These are phyloP conservation scores for Eupithecia vulgata DNA, from an alignment of 2,888 invertebrate genomes.

Conservation along the genomic window DNA sequence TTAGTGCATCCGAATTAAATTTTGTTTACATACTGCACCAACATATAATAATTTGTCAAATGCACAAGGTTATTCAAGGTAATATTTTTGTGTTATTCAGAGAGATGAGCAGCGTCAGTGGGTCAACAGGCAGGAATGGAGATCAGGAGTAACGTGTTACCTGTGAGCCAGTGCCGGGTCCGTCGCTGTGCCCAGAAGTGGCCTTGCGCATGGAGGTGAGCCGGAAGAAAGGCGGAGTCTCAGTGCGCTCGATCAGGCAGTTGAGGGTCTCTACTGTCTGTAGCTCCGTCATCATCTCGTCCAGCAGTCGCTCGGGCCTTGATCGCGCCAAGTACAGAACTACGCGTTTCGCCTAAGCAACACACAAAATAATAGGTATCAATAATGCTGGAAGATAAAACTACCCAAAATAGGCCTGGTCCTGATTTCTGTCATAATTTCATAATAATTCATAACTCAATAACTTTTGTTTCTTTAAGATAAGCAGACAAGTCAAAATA, in stretches of 20 bases:
- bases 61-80: neutral
- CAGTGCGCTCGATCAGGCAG: constrained; percentile 97
- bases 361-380: neutral
- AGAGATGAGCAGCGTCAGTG: constrained; percentile 90
- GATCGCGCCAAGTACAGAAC: constrained; percentile 96
- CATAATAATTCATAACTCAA: no score
- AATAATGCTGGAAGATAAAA: neutral
- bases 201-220: constrained; percentile 96
- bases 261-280: constrained; percentile 98
- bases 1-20: no score
- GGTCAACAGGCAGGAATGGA: neutral
- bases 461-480: no score
- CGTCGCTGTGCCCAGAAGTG: constrained; percentile 86
- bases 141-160: constrained; percentile 44
- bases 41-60: neutral
- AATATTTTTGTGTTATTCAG: constrained; percentile 87
- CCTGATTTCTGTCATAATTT: no score
- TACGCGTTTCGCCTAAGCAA: constrained; percentile 94
- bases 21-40: no score
- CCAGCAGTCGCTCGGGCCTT: constrained; percentile 95
- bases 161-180: constrained; percentile 77
- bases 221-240: constrained; percentile 98
- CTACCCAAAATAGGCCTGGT: neutral
- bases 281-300: constrained; percentile 98
- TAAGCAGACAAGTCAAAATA: no score